Base-by-base conservation (phyloP, 2,113 vertebrate species). In the Phalacrocorax carbo region DNA sequence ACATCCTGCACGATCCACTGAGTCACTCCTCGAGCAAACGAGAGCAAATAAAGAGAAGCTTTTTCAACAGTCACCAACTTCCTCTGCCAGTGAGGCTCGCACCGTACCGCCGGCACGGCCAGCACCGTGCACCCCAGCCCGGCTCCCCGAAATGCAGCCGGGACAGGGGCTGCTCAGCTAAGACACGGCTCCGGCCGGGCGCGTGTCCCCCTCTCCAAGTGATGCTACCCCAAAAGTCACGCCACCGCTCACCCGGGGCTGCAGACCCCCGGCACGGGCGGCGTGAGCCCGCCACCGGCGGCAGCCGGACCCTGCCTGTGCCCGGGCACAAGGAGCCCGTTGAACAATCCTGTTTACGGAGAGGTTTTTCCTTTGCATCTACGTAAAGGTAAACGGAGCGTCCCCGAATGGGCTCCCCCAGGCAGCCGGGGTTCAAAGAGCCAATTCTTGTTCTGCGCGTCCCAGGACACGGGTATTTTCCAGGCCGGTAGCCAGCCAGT, bases 1-100 rank as follows among this genome's bases (percentile, higher is more conserved):
- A 76, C 93, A 96, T 97, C 95, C 96, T 94, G 94, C 70, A 5
- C 79, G 44, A 72, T 38, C 54, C 85, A 66, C 93, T 96, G 97
- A 97, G 75, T 96, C 96, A 82, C 88, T 82, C 58, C 76, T 54
- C 62, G 15, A 14, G 51, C 61, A 3, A 57, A 71, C 2, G 36
- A 1, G 13, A 82, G 52, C 13, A 66, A 86, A 94, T 13, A 76
- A 57, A 85, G 57, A 70, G 44, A 73, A 70, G 90, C 85, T 94
- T 86, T 83, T 66, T 77, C 69, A 20, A 30, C 82, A 93, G 82
- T 44, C 86, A 32, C 88, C 3, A 4, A 90, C 88, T 95, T 93
- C 96, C 96, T 80, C 70, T 2, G 34, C 73, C 94, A 82, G 61
- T 29, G 2, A 26, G 61, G 61, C 90, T 13, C 25, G 2, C 61